A percentile compares a stretch with the other conserved stretches of the same genome.
Conservation (phyloP, 53 echinoderm and acorn worm species). For the Actinopyga echinites region DNA sequence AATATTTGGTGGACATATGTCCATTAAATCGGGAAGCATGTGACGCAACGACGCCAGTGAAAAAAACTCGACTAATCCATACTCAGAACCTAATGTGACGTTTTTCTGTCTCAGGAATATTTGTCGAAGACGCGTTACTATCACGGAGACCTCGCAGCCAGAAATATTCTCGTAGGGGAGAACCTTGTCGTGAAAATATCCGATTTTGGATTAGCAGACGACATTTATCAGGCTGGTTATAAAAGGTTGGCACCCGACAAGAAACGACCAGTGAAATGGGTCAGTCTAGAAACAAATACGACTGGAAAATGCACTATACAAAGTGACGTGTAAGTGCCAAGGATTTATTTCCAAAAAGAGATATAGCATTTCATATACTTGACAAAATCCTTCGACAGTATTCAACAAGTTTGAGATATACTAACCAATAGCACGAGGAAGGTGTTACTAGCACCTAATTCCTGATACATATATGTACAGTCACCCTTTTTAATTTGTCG, state of each 20-base stretch:
- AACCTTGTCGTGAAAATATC: slow-evolving; percentile 80
- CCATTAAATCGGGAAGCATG: not conserved
- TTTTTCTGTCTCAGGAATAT: slow-evolving; percentile 68
- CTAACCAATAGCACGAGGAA: too few relatives aligned
- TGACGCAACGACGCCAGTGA: too few relatives aligned
- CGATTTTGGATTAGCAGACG: slow-evolving; percentile 88
- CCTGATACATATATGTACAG: too few relatives aligned
- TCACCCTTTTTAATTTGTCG: too few relatives aligned
- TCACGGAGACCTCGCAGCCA: slow-evolving; percentile 89
- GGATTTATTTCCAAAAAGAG: not conserved
- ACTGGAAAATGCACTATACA: slow-evolving; percentile 83
- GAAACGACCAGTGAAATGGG: slow-evolving; percentile 90
- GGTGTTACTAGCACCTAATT: too few relatives aligned
- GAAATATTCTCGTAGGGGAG: slow-evolving; percentile 80
- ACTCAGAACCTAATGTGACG: too few relatives aligned
- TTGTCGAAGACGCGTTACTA: slow-evolving; percentile 80
- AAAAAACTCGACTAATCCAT: too few relatives aligned
- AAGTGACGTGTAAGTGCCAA: slow-evolving; percentile 85
- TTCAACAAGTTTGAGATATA: too few relatives aligned
- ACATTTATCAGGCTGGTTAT: slow-evolving; percentile 92
- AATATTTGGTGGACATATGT: not conserved
- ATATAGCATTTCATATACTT: not conserved
- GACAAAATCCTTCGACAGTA: too few relatives aligned
- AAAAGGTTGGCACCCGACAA: slow-evolving; percentile 73
- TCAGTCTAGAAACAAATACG: slow-evolving; percentile 85